Base-by-base conservation (phyloP, 2,797 vertebrate species). In the Hemibagrus guttatus region DNA sequence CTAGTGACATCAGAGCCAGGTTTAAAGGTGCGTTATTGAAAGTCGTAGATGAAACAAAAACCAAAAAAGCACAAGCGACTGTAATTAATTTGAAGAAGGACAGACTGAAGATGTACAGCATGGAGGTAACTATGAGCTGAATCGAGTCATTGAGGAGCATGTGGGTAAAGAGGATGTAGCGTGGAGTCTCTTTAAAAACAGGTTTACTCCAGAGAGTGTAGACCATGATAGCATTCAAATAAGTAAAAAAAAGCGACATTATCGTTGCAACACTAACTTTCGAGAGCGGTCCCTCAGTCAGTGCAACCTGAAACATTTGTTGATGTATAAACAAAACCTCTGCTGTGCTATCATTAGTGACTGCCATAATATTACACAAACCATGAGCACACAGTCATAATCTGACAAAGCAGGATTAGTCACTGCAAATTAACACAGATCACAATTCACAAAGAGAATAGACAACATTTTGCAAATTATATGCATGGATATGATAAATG, bases 1-100 rank as follows among this genome's bases (percentile, higher is more conserved):
- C 94, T 54, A 94, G 74, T 72, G 92, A 93, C 94, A 95, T 95
- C 80, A 93, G 21, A n/a, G 92, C 89, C 85, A 95, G 90, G 1
- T 89, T 94, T 21, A 94, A 83, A 72, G 93, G 93, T 12, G 92
- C 91, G 1, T 92, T 88, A 0, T 6, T 28, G 2, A 42, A 89
- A 0, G 84, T 81, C 5, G 92, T 66, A 3, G 9, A 3, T 0
- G 39, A n/a, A 0, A 92, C 2, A 31, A 90, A 23, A 0, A 14
- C 3, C 0, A 93, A 16, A 19, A 89, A 0, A 2, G 88, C 84
- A 82, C 94, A 95, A 0, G 89, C 26, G 26, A 88, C 79, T 87
- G 87, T 92, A 0, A 75, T 82, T 23, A 94, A 1, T 2, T 0
- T 31, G 0, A 92, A 3, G 19, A 42, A 23, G 21, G 7, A 17